A percentile compares a stretch with the other conserved stretches of the same genome.
Evolutionary conservation across 2,113 vertebrate species (phyloP).

Genomic region (Meleagris gallopavo): DNA sequence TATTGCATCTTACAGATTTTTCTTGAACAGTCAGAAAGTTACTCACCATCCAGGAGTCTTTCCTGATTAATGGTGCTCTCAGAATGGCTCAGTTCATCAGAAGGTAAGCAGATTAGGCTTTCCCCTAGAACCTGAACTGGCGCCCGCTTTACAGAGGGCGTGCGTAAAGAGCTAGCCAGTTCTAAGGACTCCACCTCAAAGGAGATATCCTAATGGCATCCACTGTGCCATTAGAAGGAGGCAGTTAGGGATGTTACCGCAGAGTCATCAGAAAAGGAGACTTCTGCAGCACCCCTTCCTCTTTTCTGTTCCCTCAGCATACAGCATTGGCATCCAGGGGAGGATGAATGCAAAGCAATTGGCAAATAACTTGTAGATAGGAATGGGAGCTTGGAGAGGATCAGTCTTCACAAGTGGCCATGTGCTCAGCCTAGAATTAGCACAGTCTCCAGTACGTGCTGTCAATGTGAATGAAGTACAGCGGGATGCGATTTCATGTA

Average conservation of each 20-base stretch:
- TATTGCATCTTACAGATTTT: slow-evolving; percentile 43
- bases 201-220: slow-evolving; percentile 34
- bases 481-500: neutral
- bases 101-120: slow-evolving; percentile 67
- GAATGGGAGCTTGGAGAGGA: slow-evolving; percentile 59
- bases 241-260: neutral
- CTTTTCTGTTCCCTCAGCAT: slow-evolving; percentile 78
- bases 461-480: neutral
- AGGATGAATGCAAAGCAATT: neutral
- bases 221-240: slow-evolving; percentile 17
- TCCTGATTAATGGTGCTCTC: slow-evolving; percentile 76
- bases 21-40: slow-evolving; percentile 71
- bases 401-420: slow-evolving; percentile 5
- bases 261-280: slow-evolving; percentile 51
- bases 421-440: neutral
- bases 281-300: slow-evolving; percentile 52
- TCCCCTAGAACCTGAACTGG: slow-evolving; percentile 54
- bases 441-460: neutral
- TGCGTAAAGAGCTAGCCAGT: slow-evolving; percentile 56
- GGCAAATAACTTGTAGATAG: neutral
- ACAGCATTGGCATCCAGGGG: slow-evolving; percentile 2
- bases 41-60: slow-evolving; percentile 75
- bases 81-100: slow-evolving; percentile 64
- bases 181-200: slow-evolving; percentile 39
- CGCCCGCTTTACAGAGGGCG: neutral